Base-by-base conservation (phyloP, 1,140 invertebrate genomes). In the Radopholus similis region DNA sequence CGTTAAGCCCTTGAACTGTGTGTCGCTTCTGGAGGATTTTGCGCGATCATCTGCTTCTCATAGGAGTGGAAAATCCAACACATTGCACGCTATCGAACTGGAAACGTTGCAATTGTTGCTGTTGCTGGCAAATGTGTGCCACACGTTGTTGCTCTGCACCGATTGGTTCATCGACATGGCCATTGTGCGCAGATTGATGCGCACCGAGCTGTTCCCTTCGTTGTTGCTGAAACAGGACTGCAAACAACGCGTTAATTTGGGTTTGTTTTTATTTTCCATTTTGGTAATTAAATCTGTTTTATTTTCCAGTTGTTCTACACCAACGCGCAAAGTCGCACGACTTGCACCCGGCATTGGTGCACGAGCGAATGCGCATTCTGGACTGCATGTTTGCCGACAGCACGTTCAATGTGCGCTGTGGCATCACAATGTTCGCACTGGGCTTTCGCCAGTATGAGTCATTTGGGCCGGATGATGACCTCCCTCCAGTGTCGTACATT, bases 131-230 rank as follows among this genome's bases (percentile, higher is more conserved):
- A 68, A 76, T 53, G 30, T 82, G 21, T 82, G 79, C 49, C 70
- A 82, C 44, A 77, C 77, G n/a, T 15, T 79, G 18, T 30, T 79
- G 13, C 49, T 79, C 32, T 68, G 70, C 35, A 53, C 76, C 49
- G 77, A 79, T 47, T 77, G 71, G 73, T 82, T 81, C 28, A 70
- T 79, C 26, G 79, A 79, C 49, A 47, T 82, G 26, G 60, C 63
- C 35, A 28, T 72, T 11, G 47, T 79, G 18, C 58, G 71, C 0
- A 63, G 66, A 44, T 15, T 77, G 2, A 23, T 76, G 18, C 47
- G 63, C 11, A 65, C 55, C 0, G 68, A 78, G 37, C 34, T 82
- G 11, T 73, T 75, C 28, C 4, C 38, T 6, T 18, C 58, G 35
- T 49, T 74, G 26, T 42, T 58, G 55, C 28, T 71, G 37, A 51